Base-by-base conservation (phyloP, 2,888 invertebrate genomes). In the Drosophila melanosoma region DNA sequence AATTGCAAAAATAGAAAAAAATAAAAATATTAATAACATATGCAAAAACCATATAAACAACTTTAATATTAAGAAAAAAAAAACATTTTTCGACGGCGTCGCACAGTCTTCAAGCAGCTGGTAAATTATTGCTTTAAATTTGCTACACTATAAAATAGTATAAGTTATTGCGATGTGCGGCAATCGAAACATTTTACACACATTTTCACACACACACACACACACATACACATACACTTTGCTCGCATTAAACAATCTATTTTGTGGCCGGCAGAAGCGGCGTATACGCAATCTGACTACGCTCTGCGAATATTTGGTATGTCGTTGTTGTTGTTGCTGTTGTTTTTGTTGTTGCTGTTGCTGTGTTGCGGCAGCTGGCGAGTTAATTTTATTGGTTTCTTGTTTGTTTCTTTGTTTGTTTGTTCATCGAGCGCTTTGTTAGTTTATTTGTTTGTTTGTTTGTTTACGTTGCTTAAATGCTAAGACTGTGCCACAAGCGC, bases 371-470 rank as follows among this genome's bases (percentile, higher is more conserved):
- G 63, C 78, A 78, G 77, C 76, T 72, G 72, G 74, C 72, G 58
- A 82, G 79, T 79, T 88, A 73, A 82, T 84, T 82, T 80, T 80
- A 79, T 79, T 73, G 76, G 74, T 75, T 88, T 82, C 65, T 70
- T 61, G 66, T 67, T 67, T 64, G 58, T 40, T 72, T 63, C 66
- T 64, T 65, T 29, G 45, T 63, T 56, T 67, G 64, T 61, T 54
- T 69, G 52, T 49, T 69, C 38, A 42, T 35, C 33, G n/a, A 42
- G 35, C 52, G 58, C 20, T 49, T 61, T 76, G 48, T 60, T 52
- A 58, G 60, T 74, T 59, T 74, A 53, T 69, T 58, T 69, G 69
- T 69, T 29, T 29, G 26, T 26, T 80, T 81, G 29, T 29, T 81
- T 81, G 88, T 76, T 85, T 75, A 72, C 68, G 70, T 60, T 57